Base-by-base conservation (phyloP, 2,113 vertebrate species). In the Onychostruthus taczanowskii region DNA sequence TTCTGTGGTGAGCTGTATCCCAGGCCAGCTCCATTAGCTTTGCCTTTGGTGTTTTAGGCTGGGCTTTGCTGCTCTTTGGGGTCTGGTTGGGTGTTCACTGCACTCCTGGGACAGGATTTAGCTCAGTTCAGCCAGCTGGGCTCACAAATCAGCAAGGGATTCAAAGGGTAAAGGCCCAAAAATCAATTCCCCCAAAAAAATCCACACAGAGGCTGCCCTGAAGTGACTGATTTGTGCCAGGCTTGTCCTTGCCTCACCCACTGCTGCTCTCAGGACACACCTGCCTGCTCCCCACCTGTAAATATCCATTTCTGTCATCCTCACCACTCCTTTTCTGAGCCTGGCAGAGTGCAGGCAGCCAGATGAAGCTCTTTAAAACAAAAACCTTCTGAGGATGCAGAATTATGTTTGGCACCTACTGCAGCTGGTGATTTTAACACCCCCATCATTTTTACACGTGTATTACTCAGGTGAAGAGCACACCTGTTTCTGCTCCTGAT, bases 121-220 rank as follows among this genome's bases (percentile, higher is more conserved):
- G 62, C 61, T 78, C 49, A 24, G 37, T 11, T 46, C 79, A 63
- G 26, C 35, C 37, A 62, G 33, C 47, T 46, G 50, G 12, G 10
- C 8, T 64, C 87, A 47, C 74, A 79, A 47, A 87, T 1, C 39
- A 84, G 16, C 22, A 24, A 37, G 28, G 1, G 7, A 39, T 10
- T 72, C 73, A 39, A n/a, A 77, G 49, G 18, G 66, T 16, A 18
- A 84, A 83, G 28, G 16, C 9, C 44, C 59, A n/a, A 30, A 7
- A 30, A 7, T 39, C n/a, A 46, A 1, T 55, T 59, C 31, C 37
- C 35, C 23, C 9, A 5, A 11, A 10, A 10, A 24, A 0, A 58
- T 4, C 67, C 37, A 7, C 3, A 0, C 7, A 5, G n/a, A 41
- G 7, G 14, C 4, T 64, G 62, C 46, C 83, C 47, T 24, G 0